Conservation (phyloP, 2,113 vertebrate species). For the Poecilia latipinna region DNA sequence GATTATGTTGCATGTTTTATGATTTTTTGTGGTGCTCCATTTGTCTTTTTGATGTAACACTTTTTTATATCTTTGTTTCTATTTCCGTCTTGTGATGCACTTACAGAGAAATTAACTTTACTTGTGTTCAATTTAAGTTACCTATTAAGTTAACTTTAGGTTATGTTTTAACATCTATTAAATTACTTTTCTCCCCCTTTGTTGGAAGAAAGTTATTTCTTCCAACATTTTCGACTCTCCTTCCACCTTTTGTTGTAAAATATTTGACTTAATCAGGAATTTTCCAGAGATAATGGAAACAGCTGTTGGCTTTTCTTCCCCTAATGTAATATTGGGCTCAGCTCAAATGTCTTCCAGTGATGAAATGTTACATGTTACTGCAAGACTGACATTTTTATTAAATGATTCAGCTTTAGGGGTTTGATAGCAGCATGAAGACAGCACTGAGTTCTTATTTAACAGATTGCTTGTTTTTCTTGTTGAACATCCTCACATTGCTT, state of each 20-base stretch:
- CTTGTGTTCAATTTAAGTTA: background rate
- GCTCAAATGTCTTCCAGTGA: background rate
- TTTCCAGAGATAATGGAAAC: background rate
- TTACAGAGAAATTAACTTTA: background rate
- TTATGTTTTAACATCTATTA: background rate
- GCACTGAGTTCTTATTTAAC: background rate
- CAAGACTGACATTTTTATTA: conserved; percentile 1
- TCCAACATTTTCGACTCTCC: background rate
- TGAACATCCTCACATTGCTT: background rate
- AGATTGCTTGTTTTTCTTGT: background rate
- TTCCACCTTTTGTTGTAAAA: background rate
- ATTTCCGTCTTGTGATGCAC: background rate
- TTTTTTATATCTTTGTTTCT: background rate
- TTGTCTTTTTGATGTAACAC: background rate
- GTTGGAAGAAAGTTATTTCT: no score
- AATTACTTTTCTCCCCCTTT: background rate
- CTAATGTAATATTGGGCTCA: background rate
- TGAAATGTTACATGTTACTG: background rate
- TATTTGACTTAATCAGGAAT: background rate
- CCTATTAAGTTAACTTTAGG: background rate
- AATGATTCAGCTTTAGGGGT: background rate
- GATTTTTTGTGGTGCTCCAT: no score
- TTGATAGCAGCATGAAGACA: no score
- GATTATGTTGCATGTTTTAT: background rate
- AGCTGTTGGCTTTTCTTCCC: background rate